phyloP scores from a whole-genome alignment of 2,113 vertebrate genomes.

The Campylomormyrus numenius region DNA sequence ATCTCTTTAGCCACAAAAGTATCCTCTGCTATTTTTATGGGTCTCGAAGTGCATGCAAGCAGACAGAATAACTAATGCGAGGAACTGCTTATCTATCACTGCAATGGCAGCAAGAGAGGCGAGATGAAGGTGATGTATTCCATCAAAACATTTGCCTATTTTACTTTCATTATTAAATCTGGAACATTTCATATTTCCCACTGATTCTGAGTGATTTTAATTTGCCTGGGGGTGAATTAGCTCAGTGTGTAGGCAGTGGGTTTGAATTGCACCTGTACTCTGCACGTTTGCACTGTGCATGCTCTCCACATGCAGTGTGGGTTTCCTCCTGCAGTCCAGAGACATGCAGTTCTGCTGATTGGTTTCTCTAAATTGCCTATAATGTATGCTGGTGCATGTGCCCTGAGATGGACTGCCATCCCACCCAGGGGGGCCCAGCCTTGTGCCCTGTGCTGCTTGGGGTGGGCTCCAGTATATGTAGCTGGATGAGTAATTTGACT shows the following conservation, averaged over 20 bases:
- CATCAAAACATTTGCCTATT: neutral
- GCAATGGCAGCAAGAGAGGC: neutral
- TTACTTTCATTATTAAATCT: neutral
- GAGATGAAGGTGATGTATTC: neutral
- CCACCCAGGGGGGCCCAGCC: neutral
- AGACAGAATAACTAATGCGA: neutral
- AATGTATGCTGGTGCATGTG: neutral
- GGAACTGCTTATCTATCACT: neutral
- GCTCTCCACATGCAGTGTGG: neutral
- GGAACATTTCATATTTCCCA: neutral
- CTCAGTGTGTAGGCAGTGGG: neutral
- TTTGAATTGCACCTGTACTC: neutral
- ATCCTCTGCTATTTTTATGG: neutral
- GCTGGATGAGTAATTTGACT: neutral
- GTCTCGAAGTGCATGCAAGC: neutral
- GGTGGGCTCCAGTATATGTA: neutral
- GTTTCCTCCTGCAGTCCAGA: neutral
- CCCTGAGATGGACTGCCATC: neutral
- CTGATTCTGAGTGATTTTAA: neutral
- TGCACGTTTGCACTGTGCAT: neutral
- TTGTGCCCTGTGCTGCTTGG: neutral
- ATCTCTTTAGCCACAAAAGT: neutral
- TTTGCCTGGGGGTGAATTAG: neutral
- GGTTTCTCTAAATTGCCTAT: neutral
- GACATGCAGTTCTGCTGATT: neutral